Percentiles rank a stretch among this genome's conserved stretches.
These are phyloP conservation scores for Cervus canadensis DNA, from an alignment of 2,113 vertebrate species.

Conservation along the genomic window DNA sequence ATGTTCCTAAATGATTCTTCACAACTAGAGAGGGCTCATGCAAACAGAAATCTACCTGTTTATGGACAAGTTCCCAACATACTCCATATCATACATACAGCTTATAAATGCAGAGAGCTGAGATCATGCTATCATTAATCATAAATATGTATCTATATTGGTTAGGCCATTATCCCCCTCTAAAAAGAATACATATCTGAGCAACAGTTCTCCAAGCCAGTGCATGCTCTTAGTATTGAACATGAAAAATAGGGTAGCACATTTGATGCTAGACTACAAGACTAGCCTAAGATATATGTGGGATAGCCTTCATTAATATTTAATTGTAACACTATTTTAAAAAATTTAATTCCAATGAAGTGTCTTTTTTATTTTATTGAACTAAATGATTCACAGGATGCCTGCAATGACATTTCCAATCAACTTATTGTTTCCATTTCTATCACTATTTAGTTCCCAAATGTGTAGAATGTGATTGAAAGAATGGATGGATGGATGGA, in stretches of 20 bases:
- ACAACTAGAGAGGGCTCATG: background rate
- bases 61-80: background rate
- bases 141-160: background rate
- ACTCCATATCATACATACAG: background rate
- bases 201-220: background rate
- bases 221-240: background rate
- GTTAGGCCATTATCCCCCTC: background rate
- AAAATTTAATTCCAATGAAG: constrained; percentile 8
- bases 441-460: background rate
- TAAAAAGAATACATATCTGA: background rate
- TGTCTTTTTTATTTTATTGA: constrained; percentile 10
- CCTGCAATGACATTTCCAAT: background rate
- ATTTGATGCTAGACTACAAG: background rate
- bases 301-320: background rate
- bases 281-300: background rate
- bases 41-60: background rate
- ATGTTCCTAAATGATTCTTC: background rate
- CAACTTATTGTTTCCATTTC: background rate
- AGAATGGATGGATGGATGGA: background rate
- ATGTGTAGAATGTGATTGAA: background rate
- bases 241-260: background rate
- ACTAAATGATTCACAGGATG: background rate
- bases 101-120: background rate
- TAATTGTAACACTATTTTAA: background rate
- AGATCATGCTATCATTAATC: background rate